Conservation (phyloP, 2,797 vertebrate genomes). For the Rhynchotus rufescens region DNA sequence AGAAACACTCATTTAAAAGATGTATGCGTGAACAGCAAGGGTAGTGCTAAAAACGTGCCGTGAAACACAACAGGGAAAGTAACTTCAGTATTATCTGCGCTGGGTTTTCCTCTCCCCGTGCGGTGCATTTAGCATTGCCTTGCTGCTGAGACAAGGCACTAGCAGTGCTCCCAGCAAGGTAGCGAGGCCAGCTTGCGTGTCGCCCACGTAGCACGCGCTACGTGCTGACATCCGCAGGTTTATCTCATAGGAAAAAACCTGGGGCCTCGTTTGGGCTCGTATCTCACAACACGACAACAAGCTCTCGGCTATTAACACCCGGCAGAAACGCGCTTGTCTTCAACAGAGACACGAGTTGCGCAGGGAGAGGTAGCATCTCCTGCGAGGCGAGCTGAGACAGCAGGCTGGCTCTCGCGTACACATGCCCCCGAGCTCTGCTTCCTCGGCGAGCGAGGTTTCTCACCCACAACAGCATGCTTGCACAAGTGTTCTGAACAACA, state of each 20-base stretch:
- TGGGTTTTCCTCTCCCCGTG: neutral
- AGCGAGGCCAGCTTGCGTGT: rapidly evolving
- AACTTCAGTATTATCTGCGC: neutral
- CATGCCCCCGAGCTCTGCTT: neutral
- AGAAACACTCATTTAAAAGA: neutral
- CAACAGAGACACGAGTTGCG: neutral
- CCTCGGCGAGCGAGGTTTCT: neutral
- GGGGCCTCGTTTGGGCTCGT: neutral
- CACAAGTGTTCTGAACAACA: neutral
- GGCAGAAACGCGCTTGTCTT: neutral
- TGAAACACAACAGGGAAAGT: neutral
- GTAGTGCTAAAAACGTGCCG: neutral
- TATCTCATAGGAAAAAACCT: neutral
- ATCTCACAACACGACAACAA: neutral
- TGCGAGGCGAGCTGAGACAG: neutral
- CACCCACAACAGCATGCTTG: neutral
- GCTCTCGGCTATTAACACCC: neutral
- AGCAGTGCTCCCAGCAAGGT: neutral
- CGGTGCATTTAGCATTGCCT: neutral
- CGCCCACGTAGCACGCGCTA: neutral
- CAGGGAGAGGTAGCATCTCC: neutral
- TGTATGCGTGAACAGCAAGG: neutral
- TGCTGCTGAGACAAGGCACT: neutral
- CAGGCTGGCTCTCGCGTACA: neutral
- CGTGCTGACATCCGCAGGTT: neutral